Conservation (phyloP, 2,888 invertebrate species). For the Leptinotarsa juncta region DNA sequence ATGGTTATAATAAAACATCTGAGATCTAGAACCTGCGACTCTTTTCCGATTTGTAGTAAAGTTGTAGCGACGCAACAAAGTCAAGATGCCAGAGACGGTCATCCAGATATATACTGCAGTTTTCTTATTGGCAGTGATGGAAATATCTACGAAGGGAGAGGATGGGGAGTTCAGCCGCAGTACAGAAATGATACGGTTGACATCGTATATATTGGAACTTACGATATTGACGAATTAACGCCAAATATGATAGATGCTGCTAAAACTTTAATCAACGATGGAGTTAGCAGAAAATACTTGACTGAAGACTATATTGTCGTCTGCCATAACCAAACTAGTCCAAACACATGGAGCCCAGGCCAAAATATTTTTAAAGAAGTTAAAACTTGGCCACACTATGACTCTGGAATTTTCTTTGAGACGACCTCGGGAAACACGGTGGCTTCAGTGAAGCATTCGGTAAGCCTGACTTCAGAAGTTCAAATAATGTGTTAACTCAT, state of each 20-base stretch:
- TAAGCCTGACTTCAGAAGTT: neutral
- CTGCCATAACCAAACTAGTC: conserved; percentile 68
- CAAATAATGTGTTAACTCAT: neutral
- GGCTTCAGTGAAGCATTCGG: neutral
- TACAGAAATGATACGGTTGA: conserved; percentile 38
- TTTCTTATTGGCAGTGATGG: conserved; percentile 71
- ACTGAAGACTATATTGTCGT: conserved; percentile 66
- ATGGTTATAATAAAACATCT: conserved; percentile 69
- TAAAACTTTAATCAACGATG: conserved; percentile 64
- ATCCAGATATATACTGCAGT: conserved; percentile 46
- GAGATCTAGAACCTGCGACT: conserved; percentile 44
- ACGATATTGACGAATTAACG: conserved; percentile 51
- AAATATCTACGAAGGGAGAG: conserved; percentile 67
- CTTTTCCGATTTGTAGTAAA: neutral
- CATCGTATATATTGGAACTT: conserved; percentile 48
- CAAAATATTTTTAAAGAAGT: conserved; percentile 29
- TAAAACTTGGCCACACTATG: conserved; percentile 24
- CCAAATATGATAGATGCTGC: conserved; percentile 65
- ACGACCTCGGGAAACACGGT: neutral
- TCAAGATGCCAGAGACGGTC: neutral
- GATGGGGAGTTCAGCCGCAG: conserved; percentile 54
- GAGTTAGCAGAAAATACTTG: conserved; percentile 63
- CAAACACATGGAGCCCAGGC: conserved; percentile 22
- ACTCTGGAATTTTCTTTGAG: conserved; percentile 27
- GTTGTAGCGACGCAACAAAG: conserved; percentile 7